Percentiles rank a stretch among this genome's conserved stretches.
These are phyloP conservation scores for Drosophila mercatorum DNA, from an alignment of 2,888 invertebrate genomes.

Conservation along the genomic window DNA sequence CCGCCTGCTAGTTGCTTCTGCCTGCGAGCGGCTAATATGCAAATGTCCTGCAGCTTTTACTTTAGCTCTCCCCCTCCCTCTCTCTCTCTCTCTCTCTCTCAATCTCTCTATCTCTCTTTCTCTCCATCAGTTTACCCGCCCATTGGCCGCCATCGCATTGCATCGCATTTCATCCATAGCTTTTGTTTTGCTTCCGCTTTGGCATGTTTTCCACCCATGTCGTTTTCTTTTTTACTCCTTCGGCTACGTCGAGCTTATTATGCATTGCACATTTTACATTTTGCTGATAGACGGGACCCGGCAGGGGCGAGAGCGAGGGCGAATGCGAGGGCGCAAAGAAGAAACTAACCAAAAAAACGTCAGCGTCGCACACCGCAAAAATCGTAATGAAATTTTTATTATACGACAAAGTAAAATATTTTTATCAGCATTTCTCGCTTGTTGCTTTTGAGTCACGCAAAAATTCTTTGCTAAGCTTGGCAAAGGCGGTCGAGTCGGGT, in stretches of 20 bases:
- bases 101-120: constrained; percentile 25
- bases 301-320: not conserved
- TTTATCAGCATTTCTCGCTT: constrained; percentile 78
- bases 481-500: constrained; percentile 21
- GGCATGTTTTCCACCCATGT: constrained; percentile 65
- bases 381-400: constrained; percentile 80
- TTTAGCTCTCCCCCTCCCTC: constrained; percentile 44
- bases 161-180: constrained; percentile 45
- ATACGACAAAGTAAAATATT: constrained; percentile 79
- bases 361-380: constrained; percentile 68
- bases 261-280: constrained; percentile 80
- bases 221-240: constrained; percentile 42
- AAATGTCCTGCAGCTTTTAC: constrained; percentile 75
- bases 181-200: constrained; percentile 71
- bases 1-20: constrained; percentile 23
- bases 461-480: constrained; percentile 55
- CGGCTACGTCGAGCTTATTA: constrained; percentile 66
- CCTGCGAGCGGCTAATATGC: constrained; percentile 72
- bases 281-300: constrained; percentile 44
- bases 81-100: constrained; percentile 15
- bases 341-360: constrained; percentile 25
- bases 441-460: constrained; percentile 67
- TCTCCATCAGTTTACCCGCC: not conserved
- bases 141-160: not conserved
- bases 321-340: constrained; percentile 6